Conservation (phyloP, 1,140 invertebrate species). For the Solenopsis fugax region DNA sequence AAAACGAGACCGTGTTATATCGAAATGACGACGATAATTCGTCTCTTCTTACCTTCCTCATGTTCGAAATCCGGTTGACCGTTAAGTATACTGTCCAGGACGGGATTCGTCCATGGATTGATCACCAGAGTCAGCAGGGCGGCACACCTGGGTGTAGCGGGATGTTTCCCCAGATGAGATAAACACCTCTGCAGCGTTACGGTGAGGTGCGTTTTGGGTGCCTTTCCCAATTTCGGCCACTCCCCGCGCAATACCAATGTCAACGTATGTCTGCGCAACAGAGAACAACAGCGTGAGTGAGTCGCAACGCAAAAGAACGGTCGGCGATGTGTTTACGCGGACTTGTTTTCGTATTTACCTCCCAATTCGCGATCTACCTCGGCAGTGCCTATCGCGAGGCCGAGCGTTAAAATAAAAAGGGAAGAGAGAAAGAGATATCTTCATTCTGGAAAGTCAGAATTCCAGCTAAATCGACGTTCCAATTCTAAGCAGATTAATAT, state of each 20-base stretch:
- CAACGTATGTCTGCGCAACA: slow-evolving; percentile 85
- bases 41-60: slow-evolving; percentile 80
- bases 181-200: slow-evolving; percentile 86
- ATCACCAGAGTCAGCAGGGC: slow-evolving; percentile 85
- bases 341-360: slow-evolving; percentile 20
- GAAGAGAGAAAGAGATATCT: neutral
- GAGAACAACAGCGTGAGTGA: slow-evolving; percentile 12
- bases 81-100: slow-evolving; percentile 85
- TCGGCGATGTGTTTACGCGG: slow-evolving; percentile 7
- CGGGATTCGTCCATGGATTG: slow-evolving; percentile 86
- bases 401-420: neutral
- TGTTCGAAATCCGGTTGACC: slow-evolving; percentile 84
- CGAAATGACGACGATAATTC: neutral
- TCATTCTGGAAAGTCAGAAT: neutral
- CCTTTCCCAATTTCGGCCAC: slow-evolving; percentile 85
- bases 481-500: neutral
- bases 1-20: neutral
- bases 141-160: slow-evolving; percentile 84
- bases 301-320: neutral
- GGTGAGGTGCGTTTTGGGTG: slow-evolving; percentile 87
- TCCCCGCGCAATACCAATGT: slow-evolving; percentile 87
- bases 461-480: neutral
- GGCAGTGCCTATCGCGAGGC: neutral
- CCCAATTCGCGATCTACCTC: neutral
- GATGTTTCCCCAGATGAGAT: slow-evolving; percentile 82